Base-by-base conservation (phyloP, 1,140 invertebrate genomes). In the Formica selysi region DNA sequence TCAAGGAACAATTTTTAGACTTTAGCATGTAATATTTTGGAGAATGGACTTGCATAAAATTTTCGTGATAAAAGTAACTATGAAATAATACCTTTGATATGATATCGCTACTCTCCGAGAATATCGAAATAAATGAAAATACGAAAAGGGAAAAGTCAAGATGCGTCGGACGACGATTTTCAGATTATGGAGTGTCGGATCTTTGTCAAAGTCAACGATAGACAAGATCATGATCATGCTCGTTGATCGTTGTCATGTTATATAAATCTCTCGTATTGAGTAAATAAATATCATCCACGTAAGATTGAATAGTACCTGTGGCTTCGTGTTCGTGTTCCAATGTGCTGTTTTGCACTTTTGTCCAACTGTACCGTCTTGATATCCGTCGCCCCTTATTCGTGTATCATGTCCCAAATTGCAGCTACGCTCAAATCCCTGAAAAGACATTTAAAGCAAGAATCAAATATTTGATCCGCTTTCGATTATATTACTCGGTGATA, bases 221-320 rank as follows among this genome's bases (percentile, higher is more conserved):
- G 54, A 0, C 54, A 41, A 64, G 68, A 80, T 41, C 26, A 13
- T 29, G 11, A 2, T 48, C 13, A 41, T n/a, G 61, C 16, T 57
- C 64, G 59, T 62, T 38, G 86, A 76, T 74, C 80, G 29, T 76
- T 80, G 68, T 76, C 74, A 26, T n/a, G 10, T 26, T 59, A 59
- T 13, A 41, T 79, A 80, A 36, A 22, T 61, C 38, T n/a, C 51
- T 48, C 68, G 3, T 29, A 19, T 59, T 76, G 7, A 80, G n/a
- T 41, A 26, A 74, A 79, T 11, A 51, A 67, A 67, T 74, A 62
- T 44, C 38, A 54, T 73, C 54, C 87, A 89, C 76, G 88, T 89
- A 89, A 89, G 88, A 48, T 74, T 48, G 48, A 68, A 57, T 48
- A 87, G 22, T 76, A 54, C 13, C 54, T 51, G 57, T 74, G 16